Conservation (phyloP, 2,113 vertebrate species). For the Chaenocephalus aceratus region DNA sequence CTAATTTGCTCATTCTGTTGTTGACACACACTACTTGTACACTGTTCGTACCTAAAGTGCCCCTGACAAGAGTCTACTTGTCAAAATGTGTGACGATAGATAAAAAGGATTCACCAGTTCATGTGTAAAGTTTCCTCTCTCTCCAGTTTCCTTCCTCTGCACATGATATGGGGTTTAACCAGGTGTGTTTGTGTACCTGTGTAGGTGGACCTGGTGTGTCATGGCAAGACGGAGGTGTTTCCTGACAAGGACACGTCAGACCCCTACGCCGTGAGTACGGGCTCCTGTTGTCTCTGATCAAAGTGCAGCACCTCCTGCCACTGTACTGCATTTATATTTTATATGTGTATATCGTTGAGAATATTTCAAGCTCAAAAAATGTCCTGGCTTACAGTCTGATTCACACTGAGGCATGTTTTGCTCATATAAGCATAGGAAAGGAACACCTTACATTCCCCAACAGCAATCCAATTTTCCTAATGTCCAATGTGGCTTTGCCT, state of each 20-base stretch:
- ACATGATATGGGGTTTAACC: not conserved
- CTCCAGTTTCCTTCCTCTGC: no score
- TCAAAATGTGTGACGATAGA: not conserved
- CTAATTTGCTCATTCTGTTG: no score
- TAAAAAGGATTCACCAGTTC: not conserved
- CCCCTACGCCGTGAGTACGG: slow-evolving; percentile 89
- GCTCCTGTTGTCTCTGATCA: not conserved
- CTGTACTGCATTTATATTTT: not conserved
- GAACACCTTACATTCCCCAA: not conserved
- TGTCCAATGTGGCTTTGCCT: not conserved
- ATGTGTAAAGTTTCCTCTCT: not conserved
- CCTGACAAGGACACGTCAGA: slow-evolving; percentile 91
- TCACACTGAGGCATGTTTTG: not conserved
- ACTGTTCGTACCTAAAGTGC: no score
- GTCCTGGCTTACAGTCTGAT: not conserved
- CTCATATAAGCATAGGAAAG: not conserved
- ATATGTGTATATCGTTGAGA: not conserved
- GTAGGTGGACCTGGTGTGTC: slow-evolving; percentile 95
- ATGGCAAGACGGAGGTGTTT: slow-evolving; percentile 94
- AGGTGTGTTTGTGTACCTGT: slow-evolving; percentile 31
- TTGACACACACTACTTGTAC: no score
- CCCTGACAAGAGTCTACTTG: not conserved
- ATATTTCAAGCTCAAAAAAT: not conserved
- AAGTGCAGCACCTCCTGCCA: not conserved
- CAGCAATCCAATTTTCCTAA: not conserved